phyloP scores from a whole-genome alignment of 2,888 invertebrate genomes.

The Ypsolopha scabrella region DNA sequence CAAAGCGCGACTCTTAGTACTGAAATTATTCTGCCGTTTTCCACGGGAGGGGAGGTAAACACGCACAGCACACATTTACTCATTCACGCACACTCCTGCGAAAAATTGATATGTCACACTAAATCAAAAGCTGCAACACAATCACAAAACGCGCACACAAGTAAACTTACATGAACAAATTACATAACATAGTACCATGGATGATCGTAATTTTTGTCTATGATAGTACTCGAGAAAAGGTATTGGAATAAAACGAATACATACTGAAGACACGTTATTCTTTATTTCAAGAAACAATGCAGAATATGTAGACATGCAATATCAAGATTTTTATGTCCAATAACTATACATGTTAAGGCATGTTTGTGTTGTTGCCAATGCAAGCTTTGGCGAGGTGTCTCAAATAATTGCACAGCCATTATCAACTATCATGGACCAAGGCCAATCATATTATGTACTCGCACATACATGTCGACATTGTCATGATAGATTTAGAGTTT shows the following conservation, averaged over 20 bases:
- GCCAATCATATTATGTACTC: constrained; percentile 23
- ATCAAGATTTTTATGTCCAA: constrained; percentile 34
- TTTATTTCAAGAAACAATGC: constrained; percentile 54
- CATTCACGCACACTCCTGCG: too few species aligned
- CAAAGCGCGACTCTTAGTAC: too few species aligned
- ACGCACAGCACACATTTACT: too few species aligned
- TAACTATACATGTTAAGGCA: constrained; percentile 15
- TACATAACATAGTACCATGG: too few species aligned
- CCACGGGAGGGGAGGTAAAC: too few species aligned
- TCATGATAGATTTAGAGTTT: constrained; percentile 13
- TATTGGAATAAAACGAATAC: constrained; percentile 13
- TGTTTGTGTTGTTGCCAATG: background rate
- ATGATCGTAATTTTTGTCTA: too few species aligned
- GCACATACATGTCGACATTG: constrained; percentile 14
- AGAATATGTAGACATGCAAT: constrained; percentile 39
- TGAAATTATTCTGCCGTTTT: too few species aligned
- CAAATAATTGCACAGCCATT: constrained; percentile 49
- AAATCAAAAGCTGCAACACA: too few species aligned
- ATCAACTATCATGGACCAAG: constrained; percentile 34
- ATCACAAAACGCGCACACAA: too few species aligned
- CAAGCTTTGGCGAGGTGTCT: constrained; percentile 1
- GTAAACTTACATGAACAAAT: too few species aligned
- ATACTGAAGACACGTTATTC: constrained; percentile 35
- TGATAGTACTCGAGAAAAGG: background rate
- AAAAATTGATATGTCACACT: too few species aligned